Evolutionary conservation across 2,797 vertebrate genomes (phyloP).

Genomic region (Cirrhinus mrigala): DNA sequence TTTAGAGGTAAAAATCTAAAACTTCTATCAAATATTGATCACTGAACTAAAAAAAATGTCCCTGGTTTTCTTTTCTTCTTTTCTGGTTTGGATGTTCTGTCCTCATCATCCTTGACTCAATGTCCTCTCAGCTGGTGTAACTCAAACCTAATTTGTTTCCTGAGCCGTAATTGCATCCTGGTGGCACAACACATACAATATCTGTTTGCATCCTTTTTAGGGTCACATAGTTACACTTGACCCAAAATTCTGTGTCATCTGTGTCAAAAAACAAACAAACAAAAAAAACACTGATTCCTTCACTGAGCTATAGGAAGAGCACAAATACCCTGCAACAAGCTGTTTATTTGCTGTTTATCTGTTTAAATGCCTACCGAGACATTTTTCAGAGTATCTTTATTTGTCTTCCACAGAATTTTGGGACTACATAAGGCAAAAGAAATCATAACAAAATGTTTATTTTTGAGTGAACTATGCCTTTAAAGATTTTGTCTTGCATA

Average conservation of each 20-base stretch:
- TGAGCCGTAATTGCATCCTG: conserved; percentile 47
- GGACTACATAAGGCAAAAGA: not conserved
- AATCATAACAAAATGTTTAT: not conserved
- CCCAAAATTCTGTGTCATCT: not conserved
- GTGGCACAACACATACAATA: conserved; percentile 9
- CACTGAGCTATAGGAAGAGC: not conserved
- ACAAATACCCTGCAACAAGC: not conserved
- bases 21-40: not conserved
- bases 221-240: not conserved
- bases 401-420: not conserved
- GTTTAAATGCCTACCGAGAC: too few relatives aligned
- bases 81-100: not conserved
- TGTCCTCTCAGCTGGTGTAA: conserved; percentile 31
- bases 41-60: not conserved
- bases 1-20: not conserved
- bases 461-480: too few relatives aligned
- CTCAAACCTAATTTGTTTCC: conserved; percentile 46
- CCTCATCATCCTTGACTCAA: not conserved
- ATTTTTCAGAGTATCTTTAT: too few relatives aligned
- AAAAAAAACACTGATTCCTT: not conserved
- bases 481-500: too few relatives aligned
- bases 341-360: conserved; percentile 8
- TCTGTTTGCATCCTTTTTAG: conserved; percentile 12
- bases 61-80: not conserved
- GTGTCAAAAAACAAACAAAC: not conserved